phyloP scores from a whole-genome alignment of 2,797 vertebrate genomes.

The Sciaenops ocellatus region DNA sequence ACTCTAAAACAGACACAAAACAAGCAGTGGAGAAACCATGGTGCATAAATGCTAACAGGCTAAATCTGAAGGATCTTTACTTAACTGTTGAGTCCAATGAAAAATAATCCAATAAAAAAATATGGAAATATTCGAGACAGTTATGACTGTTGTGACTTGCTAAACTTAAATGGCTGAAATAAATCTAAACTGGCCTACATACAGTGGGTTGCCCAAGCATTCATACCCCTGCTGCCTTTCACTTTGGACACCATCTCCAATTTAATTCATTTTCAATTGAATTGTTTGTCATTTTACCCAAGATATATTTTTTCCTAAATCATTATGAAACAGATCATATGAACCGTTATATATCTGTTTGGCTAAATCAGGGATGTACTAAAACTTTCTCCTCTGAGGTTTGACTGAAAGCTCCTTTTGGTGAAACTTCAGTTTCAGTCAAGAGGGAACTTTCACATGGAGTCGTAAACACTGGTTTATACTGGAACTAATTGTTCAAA shows the following conservation, averaged over 20 bases:
- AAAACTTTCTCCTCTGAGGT: neutral
- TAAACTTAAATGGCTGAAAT: neutral
- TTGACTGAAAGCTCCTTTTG: neutral
- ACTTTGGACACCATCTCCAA: neutral
- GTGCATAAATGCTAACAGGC: slow-evolving; percentile 27
- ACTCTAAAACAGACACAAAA: slow-evolving; percentile 49
- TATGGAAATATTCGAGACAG: slow-evolving; percentile 8
- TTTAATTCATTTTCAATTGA: too few species aligned
- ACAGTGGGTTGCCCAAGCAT: neutral
- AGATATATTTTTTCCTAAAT: slow-evolving; percentile 17
- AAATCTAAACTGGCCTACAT: neutral
- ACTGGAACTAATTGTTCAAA: neutral
- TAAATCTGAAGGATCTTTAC: slow-evolving; percentile 34
- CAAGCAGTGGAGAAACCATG: slow-evolving; percentile 46
- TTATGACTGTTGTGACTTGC: neutral
- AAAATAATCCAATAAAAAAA: neutral
- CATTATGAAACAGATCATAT: neutral
- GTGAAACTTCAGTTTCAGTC: too few species aligned
- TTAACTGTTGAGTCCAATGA: slow-evolving; percentile 29
- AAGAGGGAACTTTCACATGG: too few species aligned
- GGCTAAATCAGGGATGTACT: neutral
- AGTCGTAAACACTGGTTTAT: too few species aligned
- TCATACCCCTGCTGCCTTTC: neutral
- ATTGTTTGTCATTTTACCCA: slow-evolving; percentile 17
- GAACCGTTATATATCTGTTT: neutral